These are phyloP conservation scores for Andricus grossulariae DNA, from an alignment of 1,140 invertebrate genomes.

Conservation along the genomic window DNA sequence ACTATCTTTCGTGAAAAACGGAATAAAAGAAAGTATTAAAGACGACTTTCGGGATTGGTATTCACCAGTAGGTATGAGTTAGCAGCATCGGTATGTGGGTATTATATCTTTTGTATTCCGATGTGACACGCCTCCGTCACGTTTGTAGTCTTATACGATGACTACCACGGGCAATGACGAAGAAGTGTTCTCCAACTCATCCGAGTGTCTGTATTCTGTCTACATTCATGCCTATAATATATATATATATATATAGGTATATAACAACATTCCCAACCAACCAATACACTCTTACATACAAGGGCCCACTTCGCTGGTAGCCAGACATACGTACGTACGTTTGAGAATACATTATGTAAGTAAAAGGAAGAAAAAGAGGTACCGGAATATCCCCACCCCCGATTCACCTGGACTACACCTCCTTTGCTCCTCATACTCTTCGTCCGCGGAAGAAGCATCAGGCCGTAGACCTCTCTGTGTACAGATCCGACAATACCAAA, in stretches of 20 bases:
- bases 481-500: conserved; percentile 55
- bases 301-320: conserved; percentile 43
- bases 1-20: background rate
- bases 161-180: conserved; percentile 44
- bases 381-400: conserved; percentile 56
- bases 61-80: conserved; percentile 61
- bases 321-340: conserved; percentile 59
- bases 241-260: conserved; percentile 18
- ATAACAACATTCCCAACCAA: background rate
- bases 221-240: conserved; percentile 9
- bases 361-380: conserved; percentile 61
- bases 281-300: conserved; percentile 31
- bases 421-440: conserved; percentile 50
- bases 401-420: background rate
- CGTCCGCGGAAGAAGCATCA: conserved; percentile 58
- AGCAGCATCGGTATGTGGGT: conserved; percentile 60
- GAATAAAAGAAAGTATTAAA: background rate
- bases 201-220: conserved; percentile 1
- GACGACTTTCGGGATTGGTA: conserved; percentile 52
- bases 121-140: conserved; percentile 68
- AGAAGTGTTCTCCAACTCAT: conserved; percentile 32
- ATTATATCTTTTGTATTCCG: conserved; percentile 65
- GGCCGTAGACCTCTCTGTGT: conserved; percentile 64
- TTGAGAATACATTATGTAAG: conserved; percentile 69
- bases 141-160: conserved; percentile 57